Base-by-base conservation (phyloP, 2,888 invertebrate species). In the Frankliniella intonsa region DNA sequence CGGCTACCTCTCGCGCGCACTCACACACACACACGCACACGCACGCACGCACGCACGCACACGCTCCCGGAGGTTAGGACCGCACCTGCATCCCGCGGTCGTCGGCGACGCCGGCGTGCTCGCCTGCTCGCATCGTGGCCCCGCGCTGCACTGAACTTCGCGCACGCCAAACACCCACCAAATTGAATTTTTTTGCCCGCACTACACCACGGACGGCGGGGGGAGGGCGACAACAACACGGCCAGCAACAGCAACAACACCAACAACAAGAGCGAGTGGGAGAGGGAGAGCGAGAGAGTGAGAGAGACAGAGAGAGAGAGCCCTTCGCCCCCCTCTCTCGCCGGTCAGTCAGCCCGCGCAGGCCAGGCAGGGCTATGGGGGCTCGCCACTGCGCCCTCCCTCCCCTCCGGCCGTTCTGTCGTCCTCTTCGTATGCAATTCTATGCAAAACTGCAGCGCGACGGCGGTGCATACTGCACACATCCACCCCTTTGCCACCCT, bases 391-490 rank as follows among this genome's bases (percentile, higher is more conserved):
- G 19, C 38, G 38, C 38, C 55, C 55, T 14, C 69, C 69, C 69
- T 76, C 69, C 69, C 69, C 69, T 76, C 69, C 25, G 22, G 22
- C 69, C 69, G 69, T 76, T 12, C 69, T 25, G 22, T 76, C 69
- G 69, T 22, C 69, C 69, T 69, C 69, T 25, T 76, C 69, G 69
- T 76, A 62, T 76, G 69, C 69, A 76, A 76, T 76, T 76, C 69
- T 76, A 76, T 76, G 69, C 69, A 76, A 76, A 76, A 76, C 69
- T 76, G 69, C 69, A 76, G 69, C 69, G 25, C 19, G 62, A 62
- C 62, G 62, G 8, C 19, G 69, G 69, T 76, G 69, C 69, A 76
- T 76, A 76, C 69, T 76, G 69, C 69, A 76, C 69, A 76, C 22
- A 38, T 38, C 38, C 38, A 38, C 38, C 38, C 69, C 25, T 76